A percentile compares a stretch with the other conserved stretches of the same genome.
Conservation (phyloP, 2,888 invertebrate species). For the Drosophila sordidula region DNA sequence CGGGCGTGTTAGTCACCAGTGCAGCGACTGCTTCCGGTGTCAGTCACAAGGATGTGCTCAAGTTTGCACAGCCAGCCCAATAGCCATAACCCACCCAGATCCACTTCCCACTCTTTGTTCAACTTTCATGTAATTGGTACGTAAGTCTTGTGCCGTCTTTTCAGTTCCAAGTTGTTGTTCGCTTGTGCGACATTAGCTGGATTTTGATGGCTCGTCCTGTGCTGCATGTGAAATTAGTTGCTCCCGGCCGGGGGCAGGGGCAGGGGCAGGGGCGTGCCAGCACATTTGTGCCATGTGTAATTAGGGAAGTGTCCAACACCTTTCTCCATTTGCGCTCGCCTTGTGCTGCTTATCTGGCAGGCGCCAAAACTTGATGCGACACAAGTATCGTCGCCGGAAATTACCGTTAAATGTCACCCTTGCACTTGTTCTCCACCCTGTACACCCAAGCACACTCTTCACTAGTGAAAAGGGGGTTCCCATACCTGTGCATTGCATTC, state of each 20-base stretch:
- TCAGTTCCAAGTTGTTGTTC: slow-evolving; percentile 70
- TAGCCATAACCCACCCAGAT: background rate
- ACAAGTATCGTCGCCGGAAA: slow-evolving; percentile 62
- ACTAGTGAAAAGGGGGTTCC: slow-evolving; percentile 4
- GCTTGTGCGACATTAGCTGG: slow-evolving; percentile 76
- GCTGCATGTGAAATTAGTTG: slow-evolving; percentile 79
- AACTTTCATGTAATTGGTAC: slow-evolving; percentile 74
- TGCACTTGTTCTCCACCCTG: slow-evolving; percentile 37
- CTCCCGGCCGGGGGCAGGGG: background rate
- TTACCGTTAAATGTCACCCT: slow-evolving; percentile 70
- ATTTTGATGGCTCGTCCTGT: slow-evolving; percentile 73
- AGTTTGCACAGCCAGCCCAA: slow-evolving; percentile 39
- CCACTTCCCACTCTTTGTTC: slow-evolving; percentile 27
- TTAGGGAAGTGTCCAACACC: slow-evolving; percentile 72
- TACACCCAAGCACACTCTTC: background rate
- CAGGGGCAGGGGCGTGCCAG: slow-evolving; percentile 22
- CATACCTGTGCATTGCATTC: slow-evolving; percentile 5
- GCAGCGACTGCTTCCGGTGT: slow-evolving; percentile 75
- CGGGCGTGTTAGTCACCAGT: slow-evolving; percentile 58
- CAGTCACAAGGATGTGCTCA: slow-evolving; percentile 70
- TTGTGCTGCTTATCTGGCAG: slow-evolving; percentile 56
- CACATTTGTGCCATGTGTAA: slow-evolving; percentile 72
- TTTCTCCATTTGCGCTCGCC: slow-evolving; percentile 35
- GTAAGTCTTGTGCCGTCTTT: slow-evolving; percentile 70
- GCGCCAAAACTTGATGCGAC: slow-evolving; percentile 56